Percentiles rank a stretch among this genome's conserved stretches.
These are phyloP conservation scores for Amphiprion ocellaris DNA, from an alignment of 2,113 vertebrate genomes.

Conservation along the genomic window DNA sequence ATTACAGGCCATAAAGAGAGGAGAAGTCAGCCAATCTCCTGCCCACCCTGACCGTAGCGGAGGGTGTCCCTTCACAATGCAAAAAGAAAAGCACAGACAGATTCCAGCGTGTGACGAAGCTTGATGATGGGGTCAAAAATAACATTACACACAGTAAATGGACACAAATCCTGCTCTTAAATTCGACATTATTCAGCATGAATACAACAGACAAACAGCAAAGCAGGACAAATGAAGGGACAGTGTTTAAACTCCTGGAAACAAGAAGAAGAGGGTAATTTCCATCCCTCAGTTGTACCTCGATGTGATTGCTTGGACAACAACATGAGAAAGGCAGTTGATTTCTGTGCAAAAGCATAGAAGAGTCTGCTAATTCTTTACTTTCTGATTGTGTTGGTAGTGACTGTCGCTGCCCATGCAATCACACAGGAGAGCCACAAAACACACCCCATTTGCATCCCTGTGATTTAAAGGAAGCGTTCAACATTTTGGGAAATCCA, in stretches of 20 bases:
- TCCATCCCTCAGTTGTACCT: conserved; percentile 16
- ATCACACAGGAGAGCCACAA: conserved; percentile 50
- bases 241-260: conserved; percentile 38
- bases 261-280: conserved; percentile 18
- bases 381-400: conserved; percentile 10
- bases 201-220: conserved; percentile 38
- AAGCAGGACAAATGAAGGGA: conserved; percentile 47
- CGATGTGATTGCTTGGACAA: conserved; percentile 49
- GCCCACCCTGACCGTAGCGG: conserved; percentile 21
- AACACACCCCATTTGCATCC: conserved; percentile 30
- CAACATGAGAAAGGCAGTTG: not conserved
- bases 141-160: conserved; percentile 34
- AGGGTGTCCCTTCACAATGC: conserved; percentile 34
- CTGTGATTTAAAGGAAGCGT: conserved; percentile 46
- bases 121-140: conserved; percentile 52
- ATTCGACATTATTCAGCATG: conserved; percentile 20
- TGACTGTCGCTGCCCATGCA: conserved; percentile 44
- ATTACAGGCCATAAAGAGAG: conserved; percentile 39
- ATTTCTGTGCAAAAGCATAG: conserved; percentile 2
- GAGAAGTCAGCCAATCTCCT: conserved; percentile 16
- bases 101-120: conserved; percentile 38
- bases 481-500: conserved; percentile 36
- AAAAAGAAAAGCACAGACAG: conserved; percentile 58
- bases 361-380: not conserved
- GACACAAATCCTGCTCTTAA: conserved; percentile 19